A percentile compares a stretch with the other conserved stretches of the same genome.
These are phyloP conservation scores for Rhyacichthys aspro DNA, from an alignment of 2,797 vertebrate genomes.

Conservation along the genomic window DNA sequence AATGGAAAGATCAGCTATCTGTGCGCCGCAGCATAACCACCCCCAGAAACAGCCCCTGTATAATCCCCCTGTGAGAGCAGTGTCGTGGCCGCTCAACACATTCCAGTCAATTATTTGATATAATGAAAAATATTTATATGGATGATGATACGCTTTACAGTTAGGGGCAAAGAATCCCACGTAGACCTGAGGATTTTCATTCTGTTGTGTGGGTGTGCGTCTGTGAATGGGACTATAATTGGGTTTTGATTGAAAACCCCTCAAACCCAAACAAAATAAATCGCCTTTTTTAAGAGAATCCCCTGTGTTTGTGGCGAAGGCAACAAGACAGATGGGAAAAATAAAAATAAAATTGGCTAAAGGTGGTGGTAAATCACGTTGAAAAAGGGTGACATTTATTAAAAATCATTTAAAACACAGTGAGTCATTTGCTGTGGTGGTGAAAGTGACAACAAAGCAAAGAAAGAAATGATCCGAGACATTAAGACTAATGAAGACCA, in stretches of 20 bases:
- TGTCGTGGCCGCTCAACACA: constrained; percentile 16
- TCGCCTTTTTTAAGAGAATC: constrained; percentile 27
- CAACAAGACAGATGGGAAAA: constrained; percentile 5
- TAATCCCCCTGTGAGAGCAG: constrained; percentile 31
- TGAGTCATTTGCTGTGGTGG: constrained; percentile 20
- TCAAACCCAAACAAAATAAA: constrained; percentile 57
- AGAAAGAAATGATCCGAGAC: constrained; percentile 36
- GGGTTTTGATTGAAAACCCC: constrained; percentile 58
- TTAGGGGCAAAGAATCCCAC: constrained; percentile 48
- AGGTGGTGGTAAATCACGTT: not conserved
- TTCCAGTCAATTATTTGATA: constrained; percentile 58
- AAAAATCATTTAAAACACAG: constrained; percentile 5
- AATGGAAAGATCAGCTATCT: constrained; percentile 64
- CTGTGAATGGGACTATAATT: constrained; percentile 49
- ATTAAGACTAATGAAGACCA: constrained; percentile 38
- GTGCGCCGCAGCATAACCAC: not conserved
- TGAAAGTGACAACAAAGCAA: constrained; percentile 35
- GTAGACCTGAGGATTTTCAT: constrained; percentile 37
- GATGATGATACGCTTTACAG: constrained; percentile 43
- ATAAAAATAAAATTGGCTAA: not conserved
- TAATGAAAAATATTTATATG: constrained; percentile 62
- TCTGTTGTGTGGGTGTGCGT: constrained; percentile 3
- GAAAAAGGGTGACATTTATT: not conserved
- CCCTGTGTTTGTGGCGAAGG: not conserved
- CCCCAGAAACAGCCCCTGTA: constrained; percentile 22